Percentiles rank a stretch among this genome's conserved stretches.
Conservation (phyloP, 1,140 invertebrate genomes). For the Anastrepha ludens region DNA sequence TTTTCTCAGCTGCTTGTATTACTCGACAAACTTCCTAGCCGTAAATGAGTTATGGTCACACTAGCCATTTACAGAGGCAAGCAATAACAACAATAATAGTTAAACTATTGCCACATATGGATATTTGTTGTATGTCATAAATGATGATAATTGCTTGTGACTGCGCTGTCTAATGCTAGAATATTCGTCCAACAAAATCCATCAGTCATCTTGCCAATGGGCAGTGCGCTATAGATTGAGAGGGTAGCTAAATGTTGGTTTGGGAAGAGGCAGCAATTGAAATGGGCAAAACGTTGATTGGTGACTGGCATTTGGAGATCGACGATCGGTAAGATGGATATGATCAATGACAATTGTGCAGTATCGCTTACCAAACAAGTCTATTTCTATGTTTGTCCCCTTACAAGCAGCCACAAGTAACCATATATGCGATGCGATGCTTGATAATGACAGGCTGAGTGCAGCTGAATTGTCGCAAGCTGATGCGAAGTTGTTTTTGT, state of each 20-base stretch:
- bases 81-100: slow-evolving; percentile 1
- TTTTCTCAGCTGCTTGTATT: neutral
- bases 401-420: neutral
- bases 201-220: neutral
- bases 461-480: no score
- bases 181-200: neutral
- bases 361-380: slow-evolving; percentile 49
- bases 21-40: neutral
- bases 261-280: slow-evolving; percentile 20
- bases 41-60: slow-evolving; percentile 38
- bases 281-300: neutral
- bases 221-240: neutral
- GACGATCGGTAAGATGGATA: slow-evolving; percentile 15
- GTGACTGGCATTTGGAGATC: slow-evolving; percentile 31
- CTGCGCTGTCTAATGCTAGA: slow-evolving; percentile 25
- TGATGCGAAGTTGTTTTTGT: neutral
- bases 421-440: neutral
- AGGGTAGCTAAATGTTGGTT: neutral
- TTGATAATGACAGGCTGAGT: neutral
- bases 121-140: slow-evolving; percentile 33
- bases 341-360: slow-evolving; percentile 45
- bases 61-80: slow-evolving; percentile 28
- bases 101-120: slow-evolving; percentile 20
- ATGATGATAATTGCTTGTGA: slow-evolving; percentile 50
- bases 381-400: slow-evolving; percentile 14